Percentiles rank a stretch among this genome's conserved stretches.
Evolutionary conservation across 2,797 vertebrate genomes (phyloP).

Genomic region (Gobionotothen gibberifrons): DNA sequence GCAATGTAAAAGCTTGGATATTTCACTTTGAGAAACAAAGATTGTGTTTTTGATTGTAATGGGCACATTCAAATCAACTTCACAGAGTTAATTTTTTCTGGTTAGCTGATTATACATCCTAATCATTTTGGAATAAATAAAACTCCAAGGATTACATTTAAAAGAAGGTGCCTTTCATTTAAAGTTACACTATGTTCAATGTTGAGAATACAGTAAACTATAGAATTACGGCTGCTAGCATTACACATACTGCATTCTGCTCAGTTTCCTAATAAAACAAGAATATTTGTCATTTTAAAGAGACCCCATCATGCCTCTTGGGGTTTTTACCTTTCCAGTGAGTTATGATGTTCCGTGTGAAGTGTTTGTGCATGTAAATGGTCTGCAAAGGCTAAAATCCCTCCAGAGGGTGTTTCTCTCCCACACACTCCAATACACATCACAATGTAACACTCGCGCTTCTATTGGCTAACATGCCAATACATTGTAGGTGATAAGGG

Average conservation of each 20-base stretch:
- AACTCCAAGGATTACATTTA: neutral
- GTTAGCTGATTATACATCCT: neutral
- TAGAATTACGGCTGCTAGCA: neutral
- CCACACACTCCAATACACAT: too few species aligned
- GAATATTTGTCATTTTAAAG: too few species aligned
- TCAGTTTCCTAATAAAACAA: neutral
- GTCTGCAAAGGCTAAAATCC: too few species aligned
- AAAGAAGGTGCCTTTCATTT: neutral
- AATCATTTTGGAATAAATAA: neutral
- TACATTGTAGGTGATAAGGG: too few species aligned
- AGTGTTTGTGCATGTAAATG: too few species aligned
- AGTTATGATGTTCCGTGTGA: too few species aligned
- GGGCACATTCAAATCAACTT: conserved; percentile 34
- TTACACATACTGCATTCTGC: neutral
- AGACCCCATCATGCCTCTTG: too few species aligned
- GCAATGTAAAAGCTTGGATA: conserved; percentile 23
- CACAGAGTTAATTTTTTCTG: neutral
- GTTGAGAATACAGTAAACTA: neutral
- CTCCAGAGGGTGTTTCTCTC: too few species aligned
- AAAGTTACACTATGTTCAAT: neutral
- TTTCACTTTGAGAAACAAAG: conserved; percentile 25
- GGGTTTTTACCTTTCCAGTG: too few species aligned
- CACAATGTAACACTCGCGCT: too few species aligned
- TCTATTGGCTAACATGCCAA: too few species aligned
- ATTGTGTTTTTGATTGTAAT: conserved; percentile 50